Percentiles rank a stretch among this genome's conserved stretches.
Evolutionary conservation across 2,888 invertebrate genomes (phyloP).

Genomic region (Caenorhabditis uteleia): DNA sequence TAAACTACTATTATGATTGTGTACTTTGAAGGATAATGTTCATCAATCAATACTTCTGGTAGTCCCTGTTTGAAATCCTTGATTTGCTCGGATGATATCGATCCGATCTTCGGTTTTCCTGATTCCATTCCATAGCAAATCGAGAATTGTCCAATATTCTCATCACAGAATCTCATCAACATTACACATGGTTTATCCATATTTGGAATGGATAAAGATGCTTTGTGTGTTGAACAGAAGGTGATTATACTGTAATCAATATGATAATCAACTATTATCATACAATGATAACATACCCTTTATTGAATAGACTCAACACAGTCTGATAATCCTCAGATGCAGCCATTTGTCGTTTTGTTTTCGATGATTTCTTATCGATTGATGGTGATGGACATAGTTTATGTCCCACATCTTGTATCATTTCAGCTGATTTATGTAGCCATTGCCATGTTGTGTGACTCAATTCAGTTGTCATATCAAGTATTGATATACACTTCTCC

Average conservation of each 20-base stretch:
- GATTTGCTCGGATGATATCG: slow-evolving; percentile 51
- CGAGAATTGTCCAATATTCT: slow-evolving; percentile 52
- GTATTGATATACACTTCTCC: slow-evolving; percentile 41
- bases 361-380: slow-evolving; percentile 55
- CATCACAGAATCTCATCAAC: slow-evolving; percentile 54
- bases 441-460: slow-evolving; percentile 55
- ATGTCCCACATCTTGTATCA: slow-evolving; percentile 57
- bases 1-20: slow-evolving; percentile 2
- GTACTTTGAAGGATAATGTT: slow-evolving; percentile 49
- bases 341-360: slow-evolving; percentile 59
- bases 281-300: slow-evolving; percentile 30
- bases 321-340: slow-evolving; percentile 60
- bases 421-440: slow-evolving; percentile 47
- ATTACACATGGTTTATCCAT: slow-evolving; percentile 24
- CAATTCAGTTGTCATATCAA: slow-evolving; percentile 51
- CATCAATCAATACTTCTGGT: slow-evolving; percentile 55
- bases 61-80: slow-evolving; percentile 60
- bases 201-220: slow-evolving; percentile 1
- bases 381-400: slow-evolving; percentile 54
- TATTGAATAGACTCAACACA: slow-evolving; percentile 57
- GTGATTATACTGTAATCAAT: slow-evolving; percentile 32
- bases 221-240: slow-evolving; percentile 34
- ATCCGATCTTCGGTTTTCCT: slow-evolving; percentile 45
- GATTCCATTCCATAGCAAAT: slow-evolving; percentile 45
- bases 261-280: too few species aligned